Conservation (phyloP, 2,888 invertebrate species). For the Drosophila lutescens region DNA sequence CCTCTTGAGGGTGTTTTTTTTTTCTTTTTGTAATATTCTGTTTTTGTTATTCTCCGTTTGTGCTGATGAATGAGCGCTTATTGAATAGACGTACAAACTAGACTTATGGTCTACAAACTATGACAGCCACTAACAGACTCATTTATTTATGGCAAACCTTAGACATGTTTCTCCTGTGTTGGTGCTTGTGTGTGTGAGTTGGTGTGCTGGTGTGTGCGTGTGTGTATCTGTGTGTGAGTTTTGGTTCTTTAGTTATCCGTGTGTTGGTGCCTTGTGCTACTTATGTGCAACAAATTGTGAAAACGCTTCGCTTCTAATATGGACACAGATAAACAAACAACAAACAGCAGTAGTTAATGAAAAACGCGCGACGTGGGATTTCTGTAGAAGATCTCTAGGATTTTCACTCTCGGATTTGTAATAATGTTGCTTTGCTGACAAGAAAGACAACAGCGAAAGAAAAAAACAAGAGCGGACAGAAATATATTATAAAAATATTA, state of each 20-base stretch:
- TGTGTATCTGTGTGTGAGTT: constrained; percentile 21
- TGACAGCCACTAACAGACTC: constrained; percentile 35
- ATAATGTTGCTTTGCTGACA: constrained; percentile 21
- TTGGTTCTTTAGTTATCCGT: constrained; percentile 29
- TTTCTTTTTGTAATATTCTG: background rate
- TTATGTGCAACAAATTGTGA: constrained; percentile 59
- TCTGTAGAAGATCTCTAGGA: constrained; percentile 14
- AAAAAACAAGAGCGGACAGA: constrained; percentile 7
- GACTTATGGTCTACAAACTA: constrained; percentile 44
- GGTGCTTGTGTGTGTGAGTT: constrained; percentile 11
- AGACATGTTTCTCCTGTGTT: constrained; percentile 60
- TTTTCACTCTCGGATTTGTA: constrained; percentile 36
- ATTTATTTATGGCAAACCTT: constrained; percentile 64
- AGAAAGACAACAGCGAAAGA: constrained; percentile 7
- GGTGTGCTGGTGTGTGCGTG: constrained; percentile 15
- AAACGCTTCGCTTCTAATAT: constrained; percentile 52
- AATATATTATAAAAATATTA: constrained; percentile 61
- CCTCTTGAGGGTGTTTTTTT: constrained; percentile 18
- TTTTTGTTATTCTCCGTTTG: constrained; percentile 14
- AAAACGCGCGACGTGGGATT: constrained; percentile 45
- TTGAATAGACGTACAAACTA: constrained; percentile 46
- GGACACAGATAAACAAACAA: constrained; percentile 56
- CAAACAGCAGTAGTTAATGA: constrained; percentile 31
- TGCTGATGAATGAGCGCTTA: constrained; percentile 49
- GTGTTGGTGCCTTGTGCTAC: constrained; percentile 37